Evolutionary conservation across 2,797 vertebrate genomes (phyloP).

Genomic region (Anas georgica): DNA sequence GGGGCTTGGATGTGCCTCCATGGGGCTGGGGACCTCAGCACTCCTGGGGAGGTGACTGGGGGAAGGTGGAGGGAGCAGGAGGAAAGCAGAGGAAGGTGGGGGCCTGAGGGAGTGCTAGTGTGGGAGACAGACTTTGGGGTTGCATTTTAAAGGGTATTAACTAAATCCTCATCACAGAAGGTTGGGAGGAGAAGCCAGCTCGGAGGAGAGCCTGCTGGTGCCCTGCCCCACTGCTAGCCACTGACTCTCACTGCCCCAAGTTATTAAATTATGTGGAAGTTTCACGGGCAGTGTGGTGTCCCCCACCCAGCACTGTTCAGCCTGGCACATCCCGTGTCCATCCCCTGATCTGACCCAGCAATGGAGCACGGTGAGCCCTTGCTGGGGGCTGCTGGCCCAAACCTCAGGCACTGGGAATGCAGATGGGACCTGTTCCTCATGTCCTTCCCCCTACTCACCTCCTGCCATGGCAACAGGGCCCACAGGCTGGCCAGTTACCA

Average conservation of each 20-base stretch:
- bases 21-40: neutral
- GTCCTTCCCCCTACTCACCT: neutral
- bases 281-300: neutral
- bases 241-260: neutral
- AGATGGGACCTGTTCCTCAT: rapidly evolving
- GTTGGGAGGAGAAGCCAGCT: neutral
- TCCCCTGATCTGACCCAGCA: neutral
- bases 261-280: neutral
- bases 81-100: neutral
- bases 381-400: neutral
- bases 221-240: neutral
- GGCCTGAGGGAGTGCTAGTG: neutral
- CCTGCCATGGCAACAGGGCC: neutral
- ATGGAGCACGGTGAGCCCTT: neutral
- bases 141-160: neutral
- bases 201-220: neutral
- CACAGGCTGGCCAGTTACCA: neutral
- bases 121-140: neutral
- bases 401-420: neutral
- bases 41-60: neutral
- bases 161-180: neutral
- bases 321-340: neutral
- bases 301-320: neutral
- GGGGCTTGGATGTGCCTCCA: neutral
- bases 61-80: neutral